Percentiles rank a stretch among this genome's conserved stretches.
phyloP scores from a whole-genome alignment of 2,113 vertebrate species.

The Alaudala cheleensis region DNA sequence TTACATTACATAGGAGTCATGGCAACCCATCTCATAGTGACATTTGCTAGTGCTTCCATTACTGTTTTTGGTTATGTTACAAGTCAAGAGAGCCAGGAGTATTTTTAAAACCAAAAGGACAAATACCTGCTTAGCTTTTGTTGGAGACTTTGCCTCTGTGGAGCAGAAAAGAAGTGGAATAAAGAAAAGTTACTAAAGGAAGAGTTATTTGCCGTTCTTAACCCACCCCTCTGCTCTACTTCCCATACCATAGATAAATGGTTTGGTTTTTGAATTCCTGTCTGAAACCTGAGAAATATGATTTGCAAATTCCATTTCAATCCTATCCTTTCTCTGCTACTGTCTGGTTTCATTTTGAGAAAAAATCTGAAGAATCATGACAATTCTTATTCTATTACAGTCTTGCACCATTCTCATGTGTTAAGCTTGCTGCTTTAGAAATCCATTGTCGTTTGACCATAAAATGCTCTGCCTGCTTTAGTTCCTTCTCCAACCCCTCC shows the following conservation, averaged over 20 bases:
- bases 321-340: not conserved
- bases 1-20: not conserved
- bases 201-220: not conserved
- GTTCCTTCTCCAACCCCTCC: not conserved
- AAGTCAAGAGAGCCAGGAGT: not conserved
- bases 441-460: not conserved
- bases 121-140: conserved; percentile 82
- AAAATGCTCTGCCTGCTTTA: not conserved
- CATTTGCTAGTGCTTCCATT: not conserved
- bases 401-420: not conserved
- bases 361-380: not conserved
- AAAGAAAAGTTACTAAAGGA: not conserved
- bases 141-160: conserved; percentile 75
- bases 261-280: not conserved
- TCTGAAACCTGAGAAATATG: not conserved
- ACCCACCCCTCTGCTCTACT: not conserved
- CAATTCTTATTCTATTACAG: not conserved
- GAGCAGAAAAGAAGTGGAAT: conserved; percentile 19
- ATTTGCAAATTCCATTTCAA: not conserved
- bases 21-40: not conserved
- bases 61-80: not conserved
- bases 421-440: not conserved
- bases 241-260: not conserved
- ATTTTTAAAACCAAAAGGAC: conserved; percentile 38
- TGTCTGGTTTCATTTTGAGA: not conserved